These are phyloP conservation scores for Protomyctophum bolini DNA, from an alignment of 2,113 vertebrate species.

Conservation along the genomic window DNA sequence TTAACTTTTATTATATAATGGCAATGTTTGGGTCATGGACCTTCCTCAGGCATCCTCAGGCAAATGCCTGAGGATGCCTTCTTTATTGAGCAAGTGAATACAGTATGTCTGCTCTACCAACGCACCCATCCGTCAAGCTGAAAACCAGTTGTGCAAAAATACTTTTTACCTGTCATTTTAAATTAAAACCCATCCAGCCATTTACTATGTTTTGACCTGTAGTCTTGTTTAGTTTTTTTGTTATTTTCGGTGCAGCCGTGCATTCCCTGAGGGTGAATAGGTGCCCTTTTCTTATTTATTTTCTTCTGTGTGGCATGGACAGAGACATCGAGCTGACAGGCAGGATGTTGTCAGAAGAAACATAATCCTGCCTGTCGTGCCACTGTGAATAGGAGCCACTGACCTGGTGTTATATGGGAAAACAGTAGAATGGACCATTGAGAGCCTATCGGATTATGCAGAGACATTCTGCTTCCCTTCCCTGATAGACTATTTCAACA, in stretches of 20 bases:
- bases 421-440: conserved; percentile 50
- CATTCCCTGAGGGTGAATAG: conserved; percentile 23
- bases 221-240: conserved; percentile 20
- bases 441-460: conserved; percentile 50
- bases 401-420: conserved; percentile 21
- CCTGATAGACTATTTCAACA: conserved; percentile 51
- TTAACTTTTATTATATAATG: too few species aligned
- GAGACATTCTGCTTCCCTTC: conserved; percentile 42
- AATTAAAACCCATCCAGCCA: background rate
- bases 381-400: conserved; percentile 36
- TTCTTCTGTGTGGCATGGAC: conserved; percentile 8
- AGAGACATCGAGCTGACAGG: conserved; percentile 36
- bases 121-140: too few species aligned
- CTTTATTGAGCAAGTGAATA: too few species aligned
- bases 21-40: too few species aligned
- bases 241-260: conserved; percentile 36
- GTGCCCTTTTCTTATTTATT: background rate
- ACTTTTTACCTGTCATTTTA: too few species aligned
- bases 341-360: conserved; percentile 49
- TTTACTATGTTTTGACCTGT: too few species aligned
- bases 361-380: conserved; percentile 50
- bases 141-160: too few species aligned
- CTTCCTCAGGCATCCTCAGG: too few species aligned
- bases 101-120: too few species aligned
- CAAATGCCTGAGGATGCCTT: too few species aligned